phyloP scores from a whole-genome alignment of 1,140 invertebrate species.

The Ladona fulva region DNA sequence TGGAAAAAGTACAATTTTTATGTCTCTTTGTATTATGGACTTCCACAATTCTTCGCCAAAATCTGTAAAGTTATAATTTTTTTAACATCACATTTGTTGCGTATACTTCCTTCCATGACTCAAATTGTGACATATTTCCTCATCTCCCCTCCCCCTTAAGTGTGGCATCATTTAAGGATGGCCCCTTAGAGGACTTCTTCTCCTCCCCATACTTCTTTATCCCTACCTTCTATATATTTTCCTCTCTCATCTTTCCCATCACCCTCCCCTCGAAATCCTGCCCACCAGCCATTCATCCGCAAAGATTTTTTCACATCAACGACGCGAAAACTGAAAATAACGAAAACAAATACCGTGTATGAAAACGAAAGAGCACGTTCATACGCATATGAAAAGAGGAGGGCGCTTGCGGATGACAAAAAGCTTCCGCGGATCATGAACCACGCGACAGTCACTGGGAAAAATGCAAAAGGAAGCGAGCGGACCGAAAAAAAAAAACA shows the following conservation, averaged over 20 bases:
- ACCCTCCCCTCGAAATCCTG: background rate
- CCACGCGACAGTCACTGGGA: background rate
- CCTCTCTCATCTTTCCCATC: background rate
- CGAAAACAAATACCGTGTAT: background rate
- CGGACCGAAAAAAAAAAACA: background rate
- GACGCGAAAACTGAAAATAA: background rate
- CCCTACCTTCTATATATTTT: no score
- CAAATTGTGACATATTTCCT: no score
- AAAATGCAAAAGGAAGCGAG: background rate
- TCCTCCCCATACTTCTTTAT: no score
- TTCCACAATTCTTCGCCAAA: no score
- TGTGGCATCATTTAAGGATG: no score
- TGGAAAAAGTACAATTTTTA: no score
- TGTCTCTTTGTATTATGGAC: no score
- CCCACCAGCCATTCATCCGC: background rate
- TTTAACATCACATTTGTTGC: no score
- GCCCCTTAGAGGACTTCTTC: no score
- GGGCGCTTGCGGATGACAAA: background rate
- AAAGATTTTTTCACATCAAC: background rate
- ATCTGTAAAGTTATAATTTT: no score
- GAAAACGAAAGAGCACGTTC: background rate
- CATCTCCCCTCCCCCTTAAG: no score
- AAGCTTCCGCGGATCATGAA: conserved; percentile 3
- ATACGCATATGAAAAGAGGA: background rate
- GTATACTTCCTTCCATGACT: no score